These are phyloP conservation scores for Chelmon rostratus DNA, from an alignment of 2,797 vertebrate genomes.

Conservation along the genomic window DNA sequence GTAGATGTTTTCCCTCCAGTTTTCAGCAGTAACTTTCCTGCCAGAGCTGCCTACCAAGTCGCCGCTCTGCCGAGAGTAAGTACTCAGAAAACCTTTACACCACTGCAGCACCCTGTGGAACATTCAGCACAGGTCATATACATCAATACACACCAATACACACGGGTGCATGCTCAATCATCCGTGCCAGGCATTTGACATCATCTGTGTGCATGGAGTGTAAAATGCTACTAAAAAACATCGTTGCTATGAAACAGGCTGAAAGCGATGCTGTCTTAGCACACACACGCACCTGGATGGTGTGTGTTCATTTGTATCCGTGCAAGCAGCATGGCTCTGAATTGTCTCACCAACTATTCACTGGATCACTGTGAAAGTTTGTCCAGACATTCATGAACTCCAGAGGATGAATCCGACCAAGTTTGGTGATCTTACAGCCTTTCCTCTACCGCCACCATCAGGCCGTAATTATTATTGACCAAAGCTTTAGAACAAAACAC, in stretches of 20 bases:
- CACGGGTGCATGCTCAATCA: slow-evolving; percentile 17
- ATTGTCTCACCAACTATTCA: neutral
- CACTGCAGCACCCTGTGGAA: neutral
- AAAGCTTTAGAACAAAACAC: neutral
- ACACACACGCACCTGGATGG: neutral
- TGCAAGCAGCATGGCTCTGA: neutral
- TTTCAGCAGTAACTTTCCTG: slow-evolving; percentile 92
- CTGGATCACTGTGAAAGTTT: neutral
- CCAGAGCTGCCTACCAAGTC: slow-evolving; percentile 96
- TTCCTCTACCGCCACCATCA: neutral
- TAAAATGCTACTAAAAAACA: too few species aligned
- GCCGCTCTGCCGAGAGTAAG: slow-evolving; percentile 94
- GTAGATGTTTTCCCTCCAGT: slow-evolving; percentile 80
- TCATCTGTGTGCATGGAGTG: neutral
- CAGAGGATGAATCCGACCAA: too few species aligned
- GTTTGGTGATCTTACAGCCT: neutral
- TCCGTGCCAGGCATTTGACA: neutral
- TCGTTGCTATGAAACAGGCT: neutral
- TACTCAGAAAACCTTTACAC: slow-evolving; percentile 9
- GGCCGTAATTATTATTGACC: too few species aligned
- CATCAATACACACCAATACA: neutral
- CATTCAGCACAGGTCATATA: neutral
- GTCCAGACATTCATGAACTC: too few species aligned
- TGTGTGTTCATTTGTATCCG: too few species aligned
- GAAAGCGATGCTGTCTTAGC: neutral